These are phyloP conservation scores for Arizona elegans DNA, from an alignment of 2,113 vertebrate genomes.

Conservation along the genomic window DNA sequence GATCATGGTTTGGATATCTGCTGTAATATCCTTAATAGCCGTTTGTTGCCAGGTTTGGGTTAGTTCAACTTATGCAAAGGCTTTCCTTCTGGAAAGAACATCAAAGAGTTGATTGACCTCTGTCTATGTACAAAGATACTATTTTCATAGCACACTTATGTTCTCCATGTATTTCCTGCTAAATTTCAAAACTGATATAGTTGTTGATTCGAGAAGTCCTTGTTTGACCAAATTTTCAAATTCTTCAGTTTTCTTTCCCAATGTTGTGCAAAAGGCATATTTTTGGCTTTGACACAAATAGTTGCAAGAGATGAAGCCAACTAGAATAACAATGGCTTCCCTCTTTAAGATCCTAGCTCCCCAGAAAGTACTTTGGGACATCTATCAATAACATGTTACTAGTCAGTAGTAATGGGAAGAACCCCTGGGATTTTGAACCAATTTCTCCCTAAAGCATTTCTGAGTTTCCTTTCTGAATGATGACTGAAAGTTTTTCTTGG, in stretches of 20 bases:
- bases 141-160: background rate
- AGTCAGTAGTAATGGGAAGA: background rate
- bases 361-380: background rate
- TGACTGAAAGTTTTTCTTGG: background rate
- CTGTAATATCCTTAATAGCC: background rate
- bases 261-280: background rate
- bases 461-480: background rate
- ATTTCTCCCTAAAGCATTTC: background rate
- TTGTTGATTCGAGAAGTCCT: background rate
- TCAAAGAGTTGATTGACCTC: background rate
- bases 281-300: background rate
- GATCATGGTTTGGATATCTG: background rate
- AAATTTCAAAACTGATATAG: background rate
- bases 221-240: background rate
- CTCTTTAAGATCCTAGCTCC: background rate
- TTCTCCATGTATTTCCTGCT: background rate
- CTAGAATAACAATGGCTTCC: background rate
- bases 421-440: background rate
- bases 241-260: accelerated
- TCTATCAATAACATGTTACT: background rate
- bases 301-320: background rate
- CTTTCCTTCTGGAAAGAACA: background rate
- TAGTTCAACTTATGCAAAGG: background rate
- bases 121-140: background rate
- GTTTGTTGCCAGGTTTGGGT: background rate